phyloP scores from a whole-genome alignment of 2,888 invertebrate genomes.

The Oscheius sp. region DNA sequence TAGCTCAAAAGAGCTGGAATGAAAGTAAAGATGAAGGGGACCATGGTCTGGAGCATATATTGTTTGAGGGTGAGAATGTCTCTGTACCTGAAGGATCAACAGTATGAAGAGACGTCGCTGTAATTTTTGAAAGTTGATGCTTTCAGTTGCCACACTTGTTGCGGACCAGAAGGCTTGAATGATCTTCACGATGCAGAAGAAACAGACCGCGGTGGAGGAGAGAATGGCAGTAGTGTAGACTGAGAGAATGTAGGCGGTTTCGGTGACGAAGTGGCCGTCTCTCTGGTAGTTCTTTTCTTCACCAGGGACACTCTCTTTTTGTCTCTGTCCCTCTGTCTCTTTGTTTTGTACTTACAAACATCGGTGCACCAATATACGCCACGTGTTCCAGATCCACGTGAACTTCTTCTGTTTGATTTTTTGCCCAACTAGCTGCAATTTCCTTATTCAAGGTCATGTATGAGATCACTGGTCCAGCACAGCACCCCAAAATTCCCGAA shows the following conservation, averaged over 20 bases:
- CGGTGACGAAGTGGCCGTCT: too few relatives aligned
- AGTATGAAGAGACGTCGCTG: slow-evolving; percentile 7
- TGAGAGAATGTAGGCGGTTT: too few relatives aligned
- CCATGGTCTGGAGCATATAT: neutral
- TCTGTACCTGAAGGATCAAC: neutral
- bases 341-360: slow-evolving; percentile 13
- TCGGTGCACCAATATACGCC: slow-evolving; percentile 17
- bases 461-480: neutral
- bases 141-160: neutral
- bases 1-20: slow-evolving; percentile 16
- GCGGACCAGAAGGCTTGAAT: neutral
- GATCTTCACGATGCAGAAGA: neutral
- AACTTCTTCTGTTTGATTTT: neutral
- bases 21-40: slow-evolving; percentile 15
- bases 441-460: slow-evolving; percentile 9
- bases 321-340: too few relatives aligned
- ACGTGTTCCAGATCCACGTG: neutral
- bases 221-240: too few relatives aligned
- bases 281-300: neutral
- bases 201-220: too few relatives aligned
- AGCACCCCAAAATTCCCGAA: neutral
- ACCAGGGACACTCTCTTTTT: too few relatives aligned
- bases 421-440: slow-evolving; percentile 2
- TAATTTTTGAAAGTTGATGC: neutral
- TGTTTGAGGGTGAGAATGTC: neutral